Conservation (phyloP, 2,797 vertebrate genomes). For the Varecia variegata region DNA sequence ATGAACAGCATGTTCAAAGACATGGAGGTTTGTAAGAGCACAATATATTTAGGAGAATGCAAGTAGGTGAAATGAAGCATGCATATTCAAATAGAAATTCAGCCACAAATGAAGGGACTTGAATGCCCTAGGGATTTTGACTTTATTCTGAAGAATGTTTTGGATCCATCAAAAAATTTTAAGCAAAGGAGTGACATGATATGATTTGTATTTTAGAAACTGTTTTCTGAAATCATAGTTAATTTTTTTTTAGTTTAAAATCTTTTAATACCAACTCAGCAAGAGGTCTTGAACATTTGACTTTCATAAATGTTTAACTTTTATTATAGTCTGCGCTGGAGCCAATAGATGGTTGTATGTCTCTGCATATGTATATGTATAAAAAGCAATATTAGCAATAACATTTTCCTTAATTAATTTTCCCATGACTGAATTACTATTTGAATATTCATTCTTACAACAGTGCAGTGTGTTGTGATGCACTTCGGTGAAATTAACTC, state of each 20-base stretch:
- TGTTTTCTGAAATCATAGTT: background rate
- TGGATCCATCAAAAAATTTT: background rate
- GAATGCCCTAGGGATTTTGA: background rate
- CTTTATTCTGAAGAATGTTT: conserved; percentile 43
- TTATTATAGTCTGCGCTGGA: conserved; percentile 66
- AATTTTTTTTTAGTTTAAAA: conserved; percentile 2
- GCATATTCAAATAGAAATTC: background rate
- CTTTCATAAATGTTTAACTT: conserved; percentile 68
- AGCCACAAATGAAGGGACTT: background rate
- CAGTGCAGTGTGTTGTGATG: conserved; percentile 84
- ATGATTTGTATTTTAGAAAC: conserved; percentile 32
- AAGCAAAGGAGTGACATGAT: background rate
- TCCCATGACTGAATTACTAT: conserved; percentile 84
- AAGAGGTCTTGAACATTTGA: conserved; percentile 59
- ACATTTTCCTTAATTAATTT: conserved; percentile 87
- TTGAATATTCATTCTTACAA: conserved; percentile 87
- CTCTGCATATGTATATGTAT: conserved; percentile 61
- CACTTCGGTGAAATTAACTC: conserved; percentile 87
- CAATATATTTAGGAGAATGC: background rate
- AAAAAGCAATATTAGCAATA: conserved; percentile 81
- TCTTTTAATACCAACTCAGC: conserved; percentile 10
- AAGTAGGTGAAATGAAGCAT: background rate
- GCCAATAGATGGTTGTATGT: conserved; percentile 37
- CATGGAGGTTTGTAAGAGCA: background rate
- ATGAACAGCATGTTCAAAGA: background rate